A percentile compares a stretch with the other conserved stretches of the same genome.
phyloP scores from a whole-genome alignment of 1,140 invertebrate species.

The Drosophila azteca region DNA sequence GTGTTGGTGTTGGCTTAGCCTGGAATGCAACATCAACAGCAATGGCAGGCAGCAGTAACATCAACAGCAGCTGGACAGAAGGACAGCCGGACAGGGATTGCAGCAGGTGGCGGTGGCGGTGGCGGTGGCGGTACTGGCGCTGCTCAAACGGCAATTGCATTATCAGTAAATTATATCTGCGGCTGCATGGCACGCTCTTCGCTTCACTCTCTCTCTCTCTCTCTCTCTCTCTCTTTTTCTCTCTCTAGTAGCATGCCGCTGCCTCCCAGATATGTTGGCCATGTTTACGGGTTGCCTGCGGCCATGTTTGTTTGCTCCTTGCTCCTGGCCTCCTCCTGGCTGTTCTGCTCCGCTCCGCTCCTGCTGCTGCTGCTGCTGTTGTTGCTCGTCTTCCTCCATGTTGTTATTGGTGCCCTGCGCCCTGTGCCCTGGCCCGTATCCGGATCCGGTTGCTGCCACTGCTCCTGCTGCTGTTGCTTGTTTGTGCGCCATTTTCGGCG shows the following conservation, averaged over 20 bases:
- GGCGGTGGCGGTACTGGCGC: conserved; percentile 40
- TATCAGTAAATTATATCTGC: conserved; percentile 79
- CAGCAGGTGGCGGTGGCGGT: conserved; percentile 50
- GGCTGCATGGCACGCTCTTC: conserved; percentile 27
- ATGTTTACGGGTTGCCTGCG: conserved; percentile 70
- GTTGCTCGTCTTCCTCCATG: neutral
- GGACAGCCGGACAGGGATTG: conserved; percentile 22
- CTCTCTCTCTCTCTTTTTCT: neutral
- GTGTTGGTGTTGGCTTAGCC: conserved; percentile 26
- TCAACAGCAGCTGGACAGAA: neutral
- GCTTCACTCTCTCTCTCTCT: conserved; percentile 7
- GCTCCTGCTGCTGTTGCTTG: conserved; percentile 36
- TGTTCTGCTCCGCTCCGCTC: no score
- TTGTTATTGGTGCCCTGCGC: conserved; percentile 1
- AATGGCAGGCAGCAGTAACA: neutral
- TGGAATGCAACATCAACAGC: conserved; percentile 28
- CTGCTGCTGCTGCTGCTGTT: conserved; percentile 16
- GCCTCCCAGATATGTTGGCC: conserved; percentile 42
- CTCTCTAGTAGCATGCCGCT: conserved; percentile 15
- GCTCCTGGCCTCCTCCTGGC: no score
- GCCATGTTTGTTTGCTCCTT: conserved; percentile 49
- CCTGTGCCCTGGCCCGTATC: conserved; percentile 5
- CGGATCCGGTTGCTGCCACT: conserved; percentile 25
- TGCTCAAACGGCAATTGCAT: conserved; percentile 61
- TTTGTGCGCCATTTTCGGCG: conserved; percentile 72